phyloP scores from a whole-genome alignment of 2,113 vertebrate species.

The Solenodon paradoxus region DNA sequence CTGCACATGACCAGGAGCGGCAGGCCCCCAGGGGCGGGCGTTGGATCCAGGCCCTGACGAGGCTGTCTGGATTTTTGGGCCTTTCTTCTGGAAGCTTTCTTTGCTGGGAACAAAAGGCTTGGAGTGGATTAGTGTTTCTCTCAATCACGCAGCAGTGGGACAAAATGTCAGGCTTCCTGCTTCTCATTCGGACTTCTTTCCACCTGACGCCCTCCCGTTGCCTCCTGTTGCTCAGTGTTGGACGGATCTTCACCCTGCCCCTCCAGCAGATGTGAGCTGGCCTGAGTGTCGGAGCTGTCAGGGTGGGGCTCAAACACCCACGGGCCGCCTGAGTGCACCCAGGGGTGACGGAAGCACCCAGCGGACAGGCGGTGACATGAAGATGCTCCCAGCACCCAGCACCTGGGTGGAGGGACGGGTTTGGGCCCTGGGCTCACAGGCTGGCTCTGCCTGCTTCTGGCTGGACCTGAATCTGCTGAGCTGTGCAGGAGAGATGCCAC shows the following conservation, averaged over 20 bases:
- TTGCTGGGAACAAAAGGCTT: neutral
- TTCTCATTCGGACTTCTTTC: neutral
- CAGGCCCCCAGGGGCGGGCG: neutral
- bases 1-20: neutral
- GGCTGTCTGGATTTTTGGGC: constrained; percentile 3
- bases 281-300: neutral
- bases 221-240: accelerated
- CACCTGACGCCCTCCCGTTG: accelerated
- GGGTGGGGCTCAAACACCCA: neutral
- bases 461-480: neutral
- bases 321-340: neutral
- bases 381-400: neutral
- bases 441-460: neutral
- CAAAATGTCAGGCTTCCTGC: neutral
- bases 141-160: neutral
- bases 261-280: neutral
- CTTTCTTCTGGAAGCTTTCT: neutral
- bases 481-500: neutral
- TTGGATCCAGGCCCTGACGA: neutral
- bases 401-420: neutral
- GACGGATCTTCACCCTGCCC: neutral
- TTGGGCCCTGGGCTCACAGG: neutral
- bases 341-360: neutral
- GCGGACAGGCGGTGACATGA: neutral
- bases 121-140: neutral